These are phyloP conservation scores for Xylota segnis DNA, from an alignment of 2,888 invertebrate genomes.

Conservation along the genomic window DNA sequence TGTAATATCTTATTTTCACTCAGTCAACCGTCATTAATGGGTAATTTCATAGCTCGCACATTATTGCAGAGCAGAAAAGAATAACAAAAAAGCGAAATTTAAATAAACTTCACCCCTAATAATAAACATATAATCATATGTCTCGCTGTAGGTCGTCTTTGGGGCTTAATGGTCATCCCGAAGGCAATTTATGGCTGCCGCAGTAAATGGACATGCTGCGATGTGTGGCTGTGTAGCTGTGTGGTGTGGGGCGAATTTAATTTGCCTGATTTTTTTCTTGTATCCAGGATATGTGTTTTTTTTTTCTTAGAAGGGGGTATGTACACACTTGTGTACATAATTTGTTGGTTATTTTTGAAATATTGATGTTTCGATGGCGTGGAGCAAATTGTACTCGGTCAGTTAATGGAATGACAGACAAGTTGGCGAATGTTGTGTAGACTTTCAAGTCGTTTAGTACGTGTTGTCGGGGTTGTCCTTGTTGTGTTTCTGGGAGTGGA, in stretches of 20 bases:
- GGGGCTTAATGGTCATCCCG: constrained; percentile 52
- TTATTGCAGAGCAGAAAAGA: constrained; percentile 18
- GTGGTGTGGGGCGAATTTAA: constrained; percentile 24
- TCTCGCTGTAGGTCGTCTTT: constrained; percentile 28
- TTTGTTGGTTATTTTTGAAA: constrained; percentile 34
- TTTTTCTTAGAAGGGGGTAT: background rate
- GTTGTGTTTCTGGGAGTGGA: constrained; percentile 24
- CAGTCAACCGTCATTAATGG: constrained; percentile 49
- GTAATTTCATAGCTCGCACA: constrained; percentile 59
- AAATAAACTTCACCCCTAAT: constrained; percentile 50
- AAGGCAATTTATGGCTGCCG: constrained; percentile 53
- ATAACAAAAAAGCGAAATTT: constrained; percentile 31
- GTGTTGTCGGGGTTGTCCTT: constrained; percentile 17
- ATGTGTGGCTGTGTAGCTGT: background rate
- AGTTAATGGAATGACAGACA: constrained; percentile 61
- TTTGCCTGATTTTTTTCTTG: constrained; percentile 32
- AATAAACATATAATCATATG: constrained; percentile 44
- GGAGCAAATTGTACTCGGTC: constrained; percentile 63
- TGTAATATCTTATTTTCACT: constrained; percentile 27
- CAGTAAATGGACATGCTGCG: constrained; percentile 35
- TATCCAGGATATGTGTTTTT: background rate
- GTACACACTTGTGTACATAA: constrained; percentile 1
- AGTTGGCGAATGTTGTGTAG: constrained; percentile 50
- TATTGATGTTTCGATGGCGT: constrained; percentile 71
- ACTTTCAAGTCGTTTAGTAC: constrained; percentile 46